A percentile compares a stretch with the other conserved stretches of the same genome.
Evolutionary conservation across 2,113 vertebrate species (phyloP).

Genomic region (Anguilla rostrata): DNA sequence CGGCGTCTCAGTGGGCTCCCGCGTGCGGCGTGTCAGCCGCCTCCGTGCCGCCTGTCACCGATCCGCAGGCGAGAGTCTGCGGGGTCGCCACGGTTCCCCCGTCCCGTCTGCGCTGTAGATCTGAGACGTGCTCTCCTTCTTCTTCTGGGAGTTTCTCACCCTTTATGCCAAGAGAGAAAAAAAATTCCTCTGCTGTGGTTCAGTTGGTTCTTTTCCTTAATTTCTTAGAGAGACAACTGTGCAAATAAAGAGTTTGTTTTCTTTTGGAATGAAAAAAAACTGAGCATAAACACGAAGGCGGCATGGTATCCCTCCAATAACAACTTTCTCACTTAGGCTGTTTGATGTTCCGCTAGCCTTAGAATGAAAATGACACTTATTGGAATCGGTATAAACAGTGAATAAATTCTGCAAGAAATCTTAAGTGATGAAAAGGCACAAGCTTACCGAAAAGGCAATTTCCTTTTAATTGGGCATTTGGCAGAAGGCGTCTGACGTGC

Average conservation of each 20-base stretch:
- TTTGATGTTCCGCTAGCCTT: neutral
- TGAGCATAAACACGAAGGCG: neutral
- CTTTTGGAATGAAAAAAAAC: neutral
- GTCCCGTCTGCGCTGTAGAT: neutral
- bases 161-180: neutral
- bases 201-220: neutral
- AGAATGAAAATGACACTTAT: neutral
- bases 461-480: neutral
- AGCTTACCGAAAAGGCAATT: neutral
- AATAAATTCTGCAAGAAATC: neutral
- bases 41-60: neutral
- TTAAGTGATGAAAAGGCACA: neutral
- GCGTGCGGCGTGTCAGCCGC: neutral
- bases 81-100: neutral
- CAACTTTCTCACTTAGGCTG: neutral
- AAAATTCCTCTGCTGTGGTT: neutral
- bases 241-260: neutral
- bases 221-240: neutral
- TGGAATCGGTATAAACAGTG: neutral
- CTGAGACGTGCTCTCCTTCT: neutral
- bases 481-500: neutral
- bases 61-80: neutral
- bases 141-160: neutral
- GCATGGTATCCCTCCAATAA: neutral
- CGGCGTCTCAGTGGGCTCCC: too few species aligned